phyloP scores from a whole-genome alignment of 2,113 vertebrate genomes.

The Prunella fulvescens region DNA sequence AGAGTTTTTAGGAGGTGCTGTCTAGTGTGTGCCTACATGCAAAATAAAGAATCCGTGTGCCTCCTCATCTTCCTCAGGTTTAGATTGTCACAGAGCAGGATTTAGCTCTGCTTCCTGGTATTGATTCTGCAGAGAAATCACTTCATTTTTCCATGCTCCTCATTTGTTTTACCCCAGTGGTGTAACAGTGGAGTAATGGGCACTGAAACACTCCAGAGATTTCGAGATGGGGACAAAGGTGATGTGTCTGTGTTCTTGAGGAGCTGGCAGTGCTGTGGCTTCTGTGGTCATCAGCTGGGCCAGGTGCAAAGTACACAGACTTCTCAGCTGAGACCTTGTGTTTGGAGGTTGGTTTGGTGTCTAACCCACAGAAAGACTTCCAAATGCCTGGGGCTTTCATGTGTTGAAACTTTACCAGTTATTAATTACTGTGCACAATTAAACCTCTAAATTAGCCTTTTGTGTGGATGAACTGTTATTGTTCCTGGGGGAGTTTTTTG shows the following conservation, averaged over 20 bases:
- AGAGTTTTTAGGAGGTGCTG: not conserved
- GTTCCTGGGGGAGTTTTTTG: conserved; percentile 27
- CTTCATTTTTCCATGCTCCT: not conserved
- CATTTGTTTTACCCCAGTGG: not conserved
- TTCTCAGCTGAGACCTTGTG: not conserved
- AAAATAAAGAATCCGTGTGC: not conserved
- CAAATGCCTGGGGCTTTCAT: not conserved
- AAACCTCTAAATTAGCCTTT: conserved; percentile 36
- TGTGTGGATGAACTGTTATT: conserved; percentile 1
- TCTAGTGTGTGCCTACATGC: not conserved
- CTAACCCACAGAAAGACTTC: not conserved
- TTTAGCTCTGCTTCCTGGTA: not conserved
- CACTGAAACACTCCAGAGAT: not conserved
- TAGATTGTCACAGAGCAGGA: accelerated
- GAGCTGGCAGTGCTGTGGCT: not conserved
- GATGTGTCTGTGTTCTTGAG: not conserved
- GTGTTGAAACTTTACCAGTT: not conserved
- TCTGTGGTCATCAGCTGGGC: not conserved
- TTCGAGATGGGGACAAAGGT: not conserved
- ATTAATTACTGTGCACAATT: conserved; percentile 24
- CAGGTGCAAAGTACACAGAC: not conserved
- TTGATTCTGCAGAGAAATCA: not conserved
- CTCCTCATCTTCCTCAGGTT: not conserved
- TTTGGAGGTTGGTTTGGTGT: not conserved
- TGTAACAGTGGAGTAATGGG: not conserved